Evolutionary conservation across 1,140 invertebrate genomes (phyloP), one percentile per base, ranked within the genome.

Genomic region (Stenopsyche tienmushanensis): DNA sequence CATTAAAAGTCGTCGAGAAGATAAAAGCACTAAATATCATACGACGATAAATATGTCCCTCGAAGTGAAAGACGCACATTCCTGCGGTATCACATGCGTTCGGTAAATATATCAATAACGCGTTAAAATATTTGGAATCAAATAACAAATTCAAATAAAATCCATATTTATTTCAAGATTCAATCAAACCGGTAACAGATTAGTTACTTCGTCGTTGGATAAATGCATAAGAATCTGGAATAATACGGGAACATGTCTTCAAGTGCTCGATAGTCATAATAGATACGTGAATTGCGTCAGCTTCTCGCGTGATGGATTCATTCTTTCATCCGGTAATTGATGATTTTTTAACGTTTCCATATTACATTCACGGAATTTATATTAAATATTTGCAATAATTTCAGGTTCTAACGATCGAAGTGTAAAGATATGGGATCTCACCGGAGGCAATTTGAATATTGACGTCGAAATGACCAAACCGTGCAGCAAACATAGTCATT

Each of bases 271-370:
- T 65, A 86, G 82, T 5, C 88, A 90, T 73, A 81, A 79, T 18
- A 79, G 88, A 73, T 92, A 91, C 75, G 85, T 92, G 0, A 89
- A 89, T 63, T 86, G 85, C 65, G 85, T 87, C 75, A 83, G 86
- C 3, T 90, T 91, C 72, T 88, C 88, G 1, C 75, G 77, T 67
- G 84, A 90, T 75, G 83, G 83, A 55, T 75, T 76, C 29, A 73
- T 87, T n/a, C 70, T 91, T 9, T 87, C 83, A 2, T 86, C 89
- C 50, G 86, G 86, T 85, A 75, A 73, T 70, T 64, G 26, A 49
- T 49, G 3, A 17, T 2, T 49, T 3, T 20, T 49, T 29, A 25
- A 7, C 13, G n/a, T 58, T 24, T 44, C 23, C 13, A 34, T 34
- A 42, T 44, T 20, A 42, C n/a, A 34, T 54, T 54, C 3, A 53